Conservation (phyloP, 2,113 vertebrate species). For the Sinocyclocheilus maitianheensis region DNA sequence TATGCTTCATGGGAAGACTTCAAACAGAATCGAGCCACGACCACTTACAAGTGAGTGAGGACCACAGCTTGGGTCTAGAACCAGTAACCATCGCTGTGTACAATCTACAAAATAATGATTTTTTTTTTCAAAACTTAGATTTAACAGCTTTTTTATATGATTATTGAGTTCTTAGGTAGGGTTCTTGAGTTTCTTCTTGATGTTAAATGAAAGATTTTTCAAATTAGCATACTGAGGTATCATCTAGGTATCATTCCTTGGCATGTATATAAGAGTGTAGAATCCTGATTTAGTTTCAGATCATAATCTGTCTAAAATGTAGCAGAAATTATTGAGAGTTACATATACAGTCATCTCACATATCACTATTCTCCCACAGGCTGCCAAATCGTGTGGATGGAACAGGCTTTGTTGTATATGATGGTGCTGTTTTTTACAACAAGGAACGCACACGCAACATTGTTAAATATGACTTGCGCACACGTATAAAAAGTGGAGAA, state of each 20-base stretch:
- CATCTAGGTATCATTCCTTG: too few relatives aligned
- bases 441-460: conserved; percentile 96
- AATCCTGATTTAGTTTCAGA: too few relatives aligned
- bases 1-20: conserved; percentile 93
- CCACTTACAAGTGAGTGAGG: conserved; percentile 84
- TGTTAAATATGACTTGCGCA: conserved; percentile 91
- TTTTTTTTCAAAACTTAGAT: too few relatives aligned
- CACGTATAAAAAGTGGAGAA: conserved; percentile 94
- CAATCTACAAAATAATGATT: neutral
- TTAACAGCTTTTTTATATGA: too few relatives aligned
- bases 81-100: neutral
- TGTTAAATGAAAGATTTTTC: too few relatives aligned
- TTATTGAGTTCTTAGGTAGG: too few relatives aligned
- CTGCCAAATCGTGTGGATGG: conserved; percentile 92
- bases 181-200: too few relatives aligned
- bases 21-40: conserved; percentile 83
- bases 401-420: conserved; percentile 92
- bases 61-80: neutral
- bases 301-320: too few relatives aligned
- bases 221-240: too few relatives aligned
- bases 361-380: conserved; percentile 60
- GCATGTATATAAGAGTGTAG: too few relatives aligned
- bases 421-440: conserved; percentile 95
- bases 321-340: too few relatives aligned
- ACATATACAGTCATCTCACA: too few relatives aligned